phyloP scores from a whole-genome alignment of 2,113 vertebrate species.

The Coptodon rendalli region DNA sequence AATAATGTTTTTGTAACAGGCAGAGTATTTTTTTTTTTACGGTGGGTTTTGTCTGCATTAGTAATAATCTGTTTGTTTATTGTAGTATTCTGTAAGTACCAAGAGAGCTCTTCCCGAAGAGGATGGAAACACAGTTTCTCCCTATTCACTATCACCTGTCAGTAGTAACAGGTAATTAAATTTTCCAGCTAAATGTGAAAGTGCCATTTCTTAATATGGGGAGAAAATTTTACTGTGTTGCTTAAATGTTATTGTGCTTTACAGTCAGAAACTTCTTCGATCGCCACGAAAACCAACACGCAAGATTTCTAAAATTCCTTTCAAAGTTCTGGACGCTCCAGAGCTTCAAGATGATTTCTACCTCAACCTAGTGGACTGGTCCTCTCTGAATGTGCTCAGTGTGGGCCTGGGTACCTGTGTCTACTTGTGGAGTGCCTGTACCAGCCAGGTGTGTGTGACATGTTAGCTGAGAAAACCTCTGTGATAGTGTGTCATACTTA shows the following conservation, averaged over 20 bases:
- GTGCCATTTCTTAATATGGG: background rate
- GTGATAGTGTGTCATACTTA: background rate
- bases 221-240: rapidly evolving
- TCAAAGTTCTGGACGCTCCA: conserved; percentile 95
- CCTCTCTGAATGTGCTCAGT: conserved; percentile 93
- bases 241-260: background rate
- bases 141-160: conserved; percentile 94
- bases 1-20: background rate
- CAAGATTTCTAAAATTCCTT: conserved; percentile 98
- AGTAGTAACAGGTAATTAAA: conserved; percentile 91
- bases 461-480: background rate
- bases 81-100: conserved; percentile 89
- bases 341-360: conserved; percentile 98
- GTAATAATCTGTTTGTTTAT: background rate
- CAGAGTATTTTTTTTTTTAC: background rate
- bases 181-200: background rate
- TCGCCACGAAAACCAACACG: conserved; percentile 95
- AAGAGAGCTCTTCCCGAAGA: conserved; percentile 88
- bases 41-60: background rate
- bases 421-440: conserved; percentile 98
- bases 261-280: conserved; percentile 90
- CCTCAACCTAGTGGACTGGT: conserved; percentile 98
- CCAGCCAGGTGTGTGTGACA: conserved; percentile 84
- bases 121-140: conserved; percentile 92
- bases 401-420: conserved; percentile 97